Conservation (phyloP, 2,797 vertebrate genomes). For the Chromobotia macracanthus region DNA sequence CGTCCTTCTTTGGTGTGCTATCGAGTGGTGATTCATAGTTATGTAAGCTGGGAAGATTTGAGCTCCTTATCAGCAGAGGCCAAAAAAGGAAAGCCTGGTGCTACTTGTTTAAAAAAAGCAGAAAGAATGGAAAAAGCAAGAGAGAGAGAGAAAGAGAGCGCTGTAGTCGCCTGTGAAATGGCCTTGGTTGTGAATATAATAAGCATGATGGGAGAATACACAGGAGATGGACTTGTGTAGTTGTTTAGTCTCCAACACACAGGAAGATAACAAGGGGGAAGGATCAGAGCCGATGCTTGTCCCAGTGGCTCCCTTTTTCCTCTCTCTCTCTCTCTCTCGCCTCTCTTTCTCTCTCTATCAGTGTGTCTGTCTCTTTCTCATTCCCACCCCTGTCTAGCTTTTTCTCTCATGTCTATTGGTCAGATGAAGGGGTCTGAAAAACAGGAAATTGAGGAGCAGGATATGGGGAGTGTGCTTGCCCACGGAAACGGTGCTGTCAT, state of each 20-base stretch:
- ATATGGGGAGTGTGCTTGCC: too few relatives aligned
- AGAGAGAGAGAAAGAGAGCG: slow-evolving; percentile 57
- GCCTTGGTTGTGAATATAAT: slow-evolving; percentile 72
- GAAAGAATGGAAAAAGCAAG: slow-evolving; percentile 63
- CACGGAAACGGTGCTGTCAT: slow-evolving; percentile 71
- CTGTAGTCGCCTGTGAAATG: slow-evolving; percentile 66
- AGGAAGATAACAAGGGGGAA: slow-evolving; percentile 74
- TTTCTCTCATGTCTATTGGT: slow-evolving; percentile 63
- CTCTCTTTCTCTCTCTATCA: too few relatives aligned
- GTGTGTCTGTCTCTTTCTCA: too few relatives aligned
- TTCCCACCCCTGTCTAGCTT: slow-evolving; percentile 52
- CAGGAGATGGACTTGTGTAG: slow-evolving; percentile 73
- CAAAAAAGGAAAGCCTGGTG: slow-evolving; percentile 64
- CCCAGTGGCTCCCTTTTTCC: slow-evolving; percentile 67
- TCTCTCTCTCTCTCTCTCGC: slow-evolving; percentile 33
- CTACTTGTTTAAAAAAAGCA: slow-evolving; percentile 15
- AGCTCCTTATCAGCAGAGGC: slow-evolving; percentile 62
- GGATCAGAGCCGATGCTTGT: slow-evolving; percentile 73
- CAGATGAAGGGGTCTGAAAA: slow-evolving; percentile 76
- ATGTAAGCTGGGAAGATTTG: slow-evolving; percentile 67
- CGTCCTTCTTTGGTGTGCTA: slow-evolving; percentile 64
- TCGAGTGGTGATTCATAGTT: slow-evolving; percentile 69
- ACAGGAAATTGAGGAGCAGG: slow-evolving; percentile 83
- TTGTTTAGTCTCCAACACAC: slow-evolving; percentile 80
- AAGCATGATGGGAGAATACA: slow-evolving; percentile 64